Evolutionary conservation across 2,113 vertebrate genomes (phyloP).

Genomic region (Archocentrus centrarchus): DNA sequence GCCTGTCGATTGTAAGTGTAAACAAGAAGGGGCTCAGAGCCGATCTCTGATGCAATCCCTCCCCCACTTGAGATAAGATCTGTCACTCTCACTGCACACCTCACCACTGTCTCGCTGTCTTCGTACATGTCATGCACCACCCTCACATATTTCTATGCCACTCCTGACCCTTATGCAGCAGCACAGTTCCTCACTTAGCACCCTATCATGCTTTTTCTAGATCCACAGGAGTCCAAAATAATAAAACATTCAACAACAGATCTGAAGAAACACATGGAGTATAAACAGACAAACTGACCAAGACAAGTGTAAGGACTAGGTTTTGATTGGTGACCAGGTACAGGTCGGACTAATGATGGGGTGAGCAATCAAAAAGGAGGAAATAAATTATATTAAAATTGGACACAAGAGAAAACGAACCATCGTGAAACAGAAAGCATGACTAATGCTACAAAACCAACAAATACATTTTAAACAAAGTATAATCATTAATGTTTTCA

Average conservation of each 20-base stretch:
- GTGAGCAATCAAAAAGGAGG: background rate
- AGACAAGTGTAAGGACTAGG: background rate
- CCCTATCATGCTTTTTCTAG: background rate
- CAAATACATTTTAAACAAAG: too few species aligned
- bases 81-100: background rate
- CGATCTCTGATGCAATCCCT: background rate
- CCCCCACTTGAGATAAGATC: background rate
- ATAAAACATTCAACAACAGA: background rate
- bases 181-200: background rate
- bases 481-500: too few species aligned
- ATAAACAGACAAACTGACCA: background rate
- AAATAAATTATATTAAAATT: too few species aligned
- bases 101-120: background rate
- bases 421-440: background rate
- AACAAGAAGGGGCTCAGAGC: background rate
- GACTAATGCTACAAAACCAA: background rate
- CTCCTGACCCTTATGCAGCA: background rate
- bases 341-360: background rate
- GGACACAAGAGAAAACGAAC: too few species aligned
- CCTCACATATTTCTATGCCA: background rate
- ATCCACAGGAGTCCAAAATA: background rate
- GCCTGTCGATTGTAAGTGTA: background rate
- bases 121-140: background rate
- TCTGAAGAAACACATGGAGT: background rate
- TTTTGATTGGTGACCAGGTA: background rate